Evolutionary conservation across 1,140 invertebrate species (phyloP), one percentile per base, ranked within the genome.

Genomic region (Drosophila miranda): DNA sequence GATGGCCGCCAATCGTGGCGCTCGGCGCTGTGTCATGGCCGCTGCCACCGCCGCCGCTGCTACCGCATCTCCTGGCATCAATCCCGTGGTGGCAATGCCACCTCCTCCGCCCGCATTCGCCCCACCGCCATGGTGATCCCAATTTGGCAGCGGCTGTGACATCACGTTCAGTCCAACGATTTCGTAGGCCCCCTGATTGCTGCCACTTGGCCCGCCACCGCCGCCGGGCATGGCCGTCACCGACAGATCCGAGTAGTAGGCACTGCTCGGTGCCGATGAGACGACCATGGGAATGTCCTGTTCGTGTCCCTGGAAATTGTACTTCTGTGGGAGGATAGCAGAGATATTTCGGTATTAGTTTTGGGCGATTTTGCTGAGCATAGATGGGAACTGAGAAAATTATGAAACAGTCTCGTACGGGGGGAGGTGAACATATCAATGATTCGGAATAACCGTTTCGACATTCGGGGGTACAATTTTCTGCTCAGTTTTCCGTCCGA

Each of bases 221-320:
- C 90, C 89, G 16, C 89, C 87, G 0, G 92, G 91, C 62, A 92
- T 89, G 34, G 92, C 91, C 2, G 91, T 92, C 6, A 92, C 91
- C 13, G 93, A 93, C n/a, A 94, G 90, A 86, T 95, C 94, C 57
- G 94, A 94, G 87, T 95, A 95, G 79, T 95, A 95, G 5, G 94
- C 94, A 89, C 94, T 94, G 76, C 94, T 95, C 9, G 94, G 94
- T 2, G 94, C 94, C 58, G 94, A 94, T 55, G 93, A 94, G 26
- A 92, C 93, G 52, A 92, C 93, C 89, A 90, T 90, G 41, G 93
- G 93, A 14, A 93, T 93, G 70, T 94, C 94, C 23, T 94, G 94
- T 68, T 95, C 94, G 26, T 90, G 87, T 50, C 75, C 74, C 56
- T 90, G 89, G 74, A 90, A 90, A 72, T 83, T 89, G 64, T 90